phyloP scores from a whole-genome alignment of 2,113 vertebrate species.

The Onychostoma macrolepis region DNA sequence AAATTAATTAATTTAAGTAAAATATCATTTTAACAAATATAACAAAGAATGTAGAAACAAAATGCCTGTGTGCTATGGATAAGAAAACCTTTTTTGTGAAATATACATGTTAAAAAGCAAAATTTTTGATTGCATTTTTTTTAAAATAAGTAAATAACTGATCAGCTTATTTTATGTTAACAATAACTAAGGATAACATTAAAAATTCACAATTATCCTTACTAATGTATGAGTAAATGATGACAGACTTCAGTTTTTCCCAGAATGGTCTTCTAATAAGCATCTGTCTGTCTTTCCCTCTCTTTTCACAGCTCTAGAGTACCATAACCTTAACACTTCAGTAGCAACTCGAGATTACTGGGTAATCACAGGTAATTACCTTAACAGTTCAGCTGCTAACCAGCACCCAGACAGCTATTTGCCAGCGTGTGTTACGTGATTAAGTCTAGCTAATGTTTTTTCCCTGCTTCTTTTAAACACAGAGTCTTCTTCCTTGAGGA shows the following conservation, averaged over 20 bases:
- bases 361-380: conserved; percentile 91
- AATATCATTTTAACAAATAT: not conserved
- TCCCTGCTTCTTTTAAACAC: not conserved
- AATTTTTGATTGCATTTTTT: no score
- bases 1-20: not conserved
- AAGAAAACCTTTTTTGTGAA: not conserved
- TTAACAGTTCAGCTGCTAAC: conserved; percentile 3
- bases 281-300: conserved; percentile 12
- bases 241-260: not conserved
- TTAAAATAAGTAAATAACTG: not conserved
- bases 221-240: not conserved
- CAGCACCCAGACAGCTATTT: conserved; percentile 27
- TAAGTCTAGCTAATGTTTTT: not conserved
- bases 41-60: not conserved
- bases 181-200: not conserved
- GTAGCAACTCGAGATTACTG: conserved; percentile 91
- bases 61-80: not conserved
- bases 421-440: conserved; percentile 29
- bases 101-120: no score
- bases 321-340: conserved; percentile 94
- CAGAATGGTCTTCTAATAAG: not conserved
- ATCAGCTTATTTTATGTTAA: not conserved
- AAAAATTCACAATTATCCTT: not conserved
- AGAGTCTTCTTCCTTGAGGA: not conserved
- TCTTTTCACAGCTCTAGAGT: conserved; percentile 86